Evolutionary conservation across 2,888 invertebrate species (phyloP).

Genomic region (Chrysotoxum bicinctum): DNA sequence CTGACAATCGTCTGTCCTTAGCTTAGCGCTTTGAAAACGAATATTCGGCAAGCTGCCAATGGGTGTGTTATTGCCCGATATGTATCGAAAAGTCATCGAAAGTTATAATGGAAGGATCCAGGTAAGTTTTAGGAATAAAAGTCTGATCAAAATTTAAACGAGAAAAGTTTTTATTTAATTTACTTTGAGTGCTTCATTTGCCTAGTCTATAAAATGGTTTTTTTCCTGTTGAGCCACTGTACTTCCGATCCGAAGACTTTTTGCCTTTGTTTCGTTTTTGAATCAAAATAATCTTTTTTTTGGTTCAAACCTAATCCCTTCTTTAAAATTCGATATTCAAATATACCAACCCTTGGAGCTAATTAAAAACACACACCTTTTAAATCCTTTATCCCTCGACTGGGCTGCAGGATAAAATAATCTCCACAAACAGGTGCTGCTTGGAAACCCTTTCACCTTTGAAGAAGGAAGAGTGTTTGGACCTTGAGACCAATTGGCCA

Average conservation of each 20-base stretch:
- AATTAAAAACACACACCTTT: slow-evolving; percentile 61
- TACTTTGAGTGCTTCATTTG: too few relatives aligned
- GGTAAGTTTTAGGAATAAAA: too few relatives aligned
- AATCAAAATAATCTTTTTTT: not conserved
- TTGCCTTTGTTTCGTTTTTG: not conserved
- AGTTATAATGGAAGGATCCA: too few relatives aligned
- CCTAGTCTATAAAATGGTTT: too few relatives aligned
- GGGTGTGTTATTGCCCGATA: too few relatives aligned
- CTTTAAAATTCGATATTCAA: slow-evolving; percentile 16
- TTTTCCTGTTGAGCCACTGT: not conserved
- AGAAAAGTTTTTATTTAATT: too few relatives aligned
- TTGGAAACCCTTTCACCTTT: slow-evolving; percentile 56
- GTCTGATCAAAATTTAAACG: too few relatives aligned
- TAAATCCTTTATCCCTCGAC: slow-evolving; percentile 41
- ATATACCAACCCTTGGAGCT: slow-evolving; percentile 37
- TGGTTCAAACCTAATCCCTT: not conserved
- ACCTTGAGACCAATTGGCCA: slow-evolving; percentile 55
- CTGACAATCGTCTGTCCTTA: too few relatives aligned
- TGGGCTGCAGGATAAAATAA: slow-evolving; percentile 22
- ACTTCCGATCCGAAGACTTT: too few relatives aligned
- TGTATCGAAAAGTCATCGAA: too few relatives aligned
- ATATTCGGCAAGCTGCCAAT: too few relatives aligned
- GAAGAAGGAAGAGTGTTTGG: not conserved
- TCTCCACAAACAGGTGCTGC: slow-evolving; percentile 54
- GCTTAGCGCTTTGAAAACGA: too few relatives aligned